phyloP scores from a whole-genome alignment of 2,797 vertebrate species.

The Ficedula albicollis region DNA sequence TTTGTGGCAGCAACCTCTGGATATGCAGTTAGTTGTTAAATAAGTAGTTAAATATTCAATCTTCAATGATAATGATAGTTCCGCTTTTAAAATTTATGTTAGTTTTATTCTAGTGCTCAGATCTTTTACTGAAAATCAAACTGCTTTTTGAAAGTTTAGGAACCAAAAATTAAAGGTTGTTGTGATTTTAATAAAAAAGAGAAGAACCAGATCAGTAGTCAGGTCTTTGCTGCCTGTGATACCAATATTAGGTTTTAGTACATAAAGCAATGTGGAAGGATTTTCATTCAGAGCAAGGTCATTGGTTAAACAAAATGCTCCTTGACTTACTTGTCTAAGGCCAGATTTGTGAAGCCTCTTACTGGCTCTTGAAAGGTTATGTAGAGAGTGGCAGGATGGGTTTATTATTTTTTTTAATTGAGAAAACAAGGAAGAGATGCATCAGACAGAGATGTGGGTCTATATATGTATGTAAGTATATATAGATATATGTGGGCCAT shows the following conservation, averaged over 20 bases:
- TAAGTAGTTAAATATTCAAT: background rate
- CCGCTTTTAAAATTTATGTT: background rate
- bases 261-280: background rate
- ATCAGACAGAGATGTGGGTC: background rate
- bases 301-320: background rate
- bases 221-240: background rate
- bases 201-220: background rate
- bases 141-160: background rate
- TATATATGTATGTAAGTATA: fast-evolving
- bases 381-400: background rate
- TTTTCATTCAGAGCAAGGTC: background rate
- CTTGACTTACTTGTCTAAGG: background rate
- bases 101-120: background rate
- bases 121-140: background rate
- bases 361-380: background rate
- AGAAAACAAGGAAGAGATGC: background rate
- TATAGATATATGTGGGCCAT: background rate
- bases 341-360: background rate
- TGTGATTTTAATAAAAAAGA: background rate
- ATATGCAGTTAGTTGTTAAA: background rate
- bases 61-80: background rate
- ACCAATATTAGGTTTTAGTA: background rate
- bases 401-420: background rate
- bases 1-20: background rate
- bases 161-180: background rate